Base-by-base conservation (phyloP, 2,888 invertebrate genomes). In the Melolontha melolontha region DNA sequence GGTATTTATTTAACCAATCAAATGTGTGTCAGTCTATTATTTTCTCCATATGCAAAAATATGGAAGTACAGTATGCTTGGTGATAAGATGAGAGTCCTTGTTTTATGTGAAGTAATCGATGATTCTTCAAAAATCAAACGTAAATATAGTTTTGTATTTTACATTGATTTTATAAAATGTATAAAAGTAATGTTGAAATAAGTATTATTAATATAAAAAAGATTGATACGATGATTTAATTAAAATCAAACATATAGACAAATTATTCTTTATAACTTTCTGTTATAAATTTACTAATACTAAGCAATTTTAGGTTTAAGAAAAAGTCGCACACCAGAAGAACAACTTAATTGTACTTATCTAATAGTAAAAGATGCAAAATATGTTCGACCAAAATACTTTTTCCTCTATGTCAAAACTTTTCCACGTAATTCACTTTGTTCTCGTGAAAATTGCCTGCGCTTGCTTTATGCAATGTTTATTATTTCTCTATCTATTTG, bases 21-120 rank as follows among this genome's bases (percentile, higher is more conserved):
- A 77, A 83, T 94, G 73, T 88, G 88, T 63, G 87, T 92, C 16
- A 91, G 91, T 75, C 83, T 94, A 75, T 87, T 88, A 39, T 91
- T 90, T 77, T 92, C 93, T 78, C 92, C 91, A 34, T 87, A 87
- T 72, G 91, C 89, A n/a, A 88, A 87, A 77, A 88, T 91, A 10
- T 92, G 95, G 94, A 89, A 90, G 22, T 89, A 89, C 8, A 94
- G 94, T 76, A 83, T 87, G 68, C 86, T 94, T 59, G 95, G 95
- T 1, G 87, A 89, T n/a, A 88, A 90, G 72, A 84, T 94, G 59
- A 91, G 92, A 44, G 91, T 92, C 78, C 86, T 95, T 52, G 94
- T 93, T 1, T 83, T 95, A 70, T 92, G 94, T 83, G 93, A 95
- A 84, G 88, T 93, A 63, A 87, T 94, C 52, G 88, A 92, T 81